These are phyloP conservation scores for Macrophya annulata DNA, from an alignment of 2,888 invertebrate genomes.

Conservation along the genomic window DNA sequence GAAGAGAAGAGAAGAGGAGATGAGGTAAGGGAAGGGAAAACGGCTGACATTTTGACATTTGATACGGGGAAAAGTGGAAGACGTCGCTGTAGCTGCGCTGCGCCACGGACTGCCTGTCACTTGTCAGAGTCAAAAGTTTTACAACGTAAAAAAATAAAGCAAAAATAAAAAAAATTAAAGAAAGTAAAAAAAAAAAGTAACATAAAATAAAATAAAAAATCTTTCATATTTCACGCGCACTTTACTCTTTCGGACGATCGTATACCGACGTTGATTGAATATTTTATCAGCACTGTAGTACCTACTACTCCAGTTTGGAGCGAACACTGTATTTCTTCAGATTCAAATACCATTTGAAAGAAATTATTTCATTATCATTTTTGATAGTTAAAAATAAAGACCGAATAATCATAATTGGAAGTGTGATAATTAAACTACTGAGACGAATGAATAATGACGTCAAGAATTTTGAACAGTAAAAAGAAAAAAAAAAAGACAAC, in stretches of 20 bases:
- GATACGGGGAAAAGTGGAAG: conserved; percentile 55
- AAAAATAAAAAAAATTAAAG: not conserved
- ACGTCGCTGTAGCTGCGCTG: conserved; percentile 45
- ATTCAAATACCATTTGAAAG: not conserved
- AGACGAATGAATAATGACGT: no score
- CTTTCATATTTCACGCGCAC: conserved; percentile 42
- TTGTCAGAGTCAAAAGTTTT: conserved; percentile 73
- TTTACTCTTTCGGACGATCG: conserved; percentile 39
- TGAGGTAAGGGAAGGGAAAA: conserved; percentile 20
- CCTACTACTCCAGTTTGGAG: conserved; percentile 34
- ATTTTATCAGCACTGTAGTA: conserved; percentile 26
- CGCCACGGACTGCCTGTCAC: conserved; percentile 75
- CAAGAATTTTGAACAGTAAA: no score
- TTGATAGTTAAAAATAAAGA: no score
- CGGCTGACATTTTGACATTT: conserved; percentile 57
- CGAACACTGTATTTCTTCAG: conserved; percentile 19
- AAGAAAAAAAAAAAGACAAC: no score
- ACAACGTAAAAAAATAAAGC: conserved; percentile 65
- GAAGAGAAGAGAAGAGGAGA: not conserved
- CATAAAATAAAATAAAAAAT: no score
- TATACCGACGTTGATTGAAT: conserved; percentile 49
- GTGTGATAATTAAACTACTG: no score
- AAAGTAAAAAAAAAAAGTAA: no score
- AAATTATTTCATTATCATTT: no score
- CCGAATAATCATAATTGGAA: no score